Evolutionary conservation across 2,797 vertebrate species (phyloP), one percentile per base, ranked within the genome.

Genomic region (Enteromius unitaeniatus): DNA sequence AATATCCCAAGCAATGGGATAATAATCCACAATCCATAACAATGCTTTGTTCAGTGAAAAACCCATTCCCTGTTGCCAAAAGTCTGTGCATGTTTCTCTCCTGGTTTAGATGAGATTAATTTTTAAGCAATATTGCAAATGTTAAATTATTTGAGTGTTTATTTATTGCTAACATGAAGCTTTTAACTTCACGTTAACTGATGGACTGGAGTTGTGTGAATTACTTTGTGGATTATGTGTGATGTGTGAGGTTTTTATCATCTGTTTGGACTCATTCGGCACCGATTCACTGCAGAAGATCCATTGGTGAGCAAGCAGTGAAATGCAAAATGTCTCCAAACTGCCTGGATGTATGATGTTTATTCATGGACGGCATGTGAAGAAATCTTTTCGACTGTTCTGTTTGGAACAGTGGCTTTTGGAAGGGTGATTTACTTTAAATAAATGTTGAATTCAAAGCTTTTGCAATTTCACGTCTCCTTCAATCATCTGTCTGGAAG

Each of bases 341-440:
- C 28, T 74, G 31, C 19, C 37, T 49, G 69, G 26, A 72, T 28
- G 42, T 26, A 10, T 73, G 5, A 51, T 53, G 28, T 47, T 74
- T 74, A 74, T 62, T 62, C 40, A 64, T 13, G 17, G 17, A 60
- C 28, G 49, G 19, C 69, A 53, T 72, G 34, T 78, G 40, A 47
- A 62, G 58, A 73, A 5, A 31, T 73, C 0, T 64, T 64, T 58
- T 60, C 26, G 28, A 2, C 13, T 65, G 23, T 47, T 45, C 23
- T 6, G 64, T 75, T 40, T 51, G 79, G 19, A 23, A 62, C 60
- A 28, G 42, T 64, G 47, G 47, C 68, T 73, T 42, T 55, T 10
- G 47, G 31, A 40, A 37, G 26, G 15, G 47, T 31, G 34, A 34
- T 53, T 73, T 82, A 19, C 65, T 78, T 68, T 64, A 82, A 85